These are phyloP conservation scores for Alosa alosa DNA, from an alignment of 2,113 vertebrate genomes.

Conservation along the genomic window DNA sequence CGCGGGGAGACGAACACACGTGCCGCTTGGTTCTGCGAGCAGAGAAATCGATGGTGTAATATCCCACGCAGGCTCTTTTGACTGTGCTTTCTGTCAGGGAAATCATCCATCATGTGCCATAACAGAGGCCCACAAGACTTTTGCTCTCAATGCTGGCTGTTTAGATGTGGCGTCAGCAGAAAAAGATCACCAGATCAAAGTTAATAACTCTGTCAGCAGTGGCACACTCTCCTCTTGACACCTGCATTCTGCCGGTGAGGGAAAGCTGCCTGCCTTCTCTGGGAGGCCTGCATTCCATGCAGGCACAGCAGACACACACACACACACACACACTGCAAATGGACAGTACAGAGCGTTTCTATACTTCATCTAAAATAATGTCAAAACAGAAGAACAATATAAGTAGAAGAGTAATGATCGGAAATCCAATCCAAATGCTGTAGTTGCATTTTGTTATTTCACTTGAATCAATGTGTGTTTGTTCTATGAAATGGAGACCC, in stretches of 20 bases:
- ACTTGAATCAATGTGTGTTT: not conserved
- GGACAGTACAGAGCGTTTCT: not conserved
- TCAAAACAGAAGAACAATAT: not conserved
- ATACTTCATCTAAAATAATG: not conserved
- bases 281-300: not conserved
- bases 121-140: constrained; percentile 44
- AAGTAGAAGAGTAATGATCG: not conserved
- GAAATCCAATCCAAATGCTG: not conserved
- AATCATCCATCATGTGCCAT: constrained; percentile 52
- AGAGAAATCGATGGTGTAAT: constrained; percentile 53
- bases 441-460: not conserved
- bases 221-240: not conserved
- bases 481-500: not conserved
- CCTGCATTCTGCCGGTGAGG: not conserved
- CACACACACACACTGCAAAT: not conserved
- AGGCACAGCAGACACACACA: not conserved
- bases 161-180: constrained; percentile 37
- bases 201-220: constrained; percentile 16
- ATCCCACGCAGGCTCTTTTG: constrained; percentile 48
- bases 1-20: constrained; percentile 40
- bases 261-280: not conserved
- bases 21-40: not conserved
- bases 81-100: constrained; percentile 51
- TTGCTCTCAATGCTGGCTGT: constrained; percentile 24
- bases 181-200: constrained; percentile 29